Conservation (phyloP, 2,113 vertebrate genomes). For the Lasiurus cinereus region DNA sequence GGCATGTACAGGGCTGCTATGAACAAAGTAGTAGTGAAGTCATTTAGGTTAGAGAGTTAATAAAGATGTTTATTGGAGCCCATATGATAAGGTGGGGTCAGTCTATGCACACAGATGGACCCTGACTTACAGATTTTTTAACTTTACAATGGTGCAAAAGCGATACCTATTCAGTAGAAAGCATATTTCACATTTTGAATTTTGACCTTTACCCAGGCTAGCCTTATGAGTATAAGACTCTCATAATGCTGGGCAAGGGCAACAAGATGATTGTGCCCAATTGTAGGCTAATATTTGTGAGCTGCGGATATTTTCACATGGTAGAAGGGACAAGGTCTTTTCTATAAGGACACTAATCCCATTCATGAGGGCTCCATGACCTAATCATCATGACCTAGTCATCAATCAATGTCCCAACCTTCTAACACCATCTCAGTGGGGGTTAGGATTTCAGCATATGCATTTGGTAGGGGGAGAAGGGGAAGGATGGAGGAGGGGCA, state of each 20-base stretch:
- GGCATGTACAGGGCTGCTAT: no score
- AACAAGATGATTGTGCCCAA: neutral
- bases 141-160: neutral
- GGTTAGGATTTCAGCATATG: neutral
- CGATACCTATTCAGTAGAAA: neutral
- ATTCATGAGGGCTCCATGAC: neutral
- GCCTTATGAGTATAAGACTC: neutral
- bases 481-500: no score
- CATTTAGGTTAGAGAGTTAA: neutral
- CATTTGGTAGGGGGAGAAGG: neutral
- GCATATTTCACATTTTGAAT: neutral
- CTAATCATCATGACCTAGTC: neutral
- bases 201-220: neutral
- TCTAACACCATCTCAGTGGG: neutral
- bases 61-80: neutral
- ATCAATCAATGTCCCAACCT: neutral
- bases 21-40: neutral
- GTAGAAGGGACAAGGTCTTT: neutral
- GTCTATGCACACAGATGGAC: neutral
- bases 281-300: neutral
- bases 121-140: neutral
- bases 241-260: neutral
- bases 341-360: neutral
- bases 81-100: rapidly evolving
- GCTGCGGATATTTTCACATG: neutral